phyloP scores from a whole-genome alignment of 2,888 invertebrate genomes.

The Dryadula phaetusa region DNA sequence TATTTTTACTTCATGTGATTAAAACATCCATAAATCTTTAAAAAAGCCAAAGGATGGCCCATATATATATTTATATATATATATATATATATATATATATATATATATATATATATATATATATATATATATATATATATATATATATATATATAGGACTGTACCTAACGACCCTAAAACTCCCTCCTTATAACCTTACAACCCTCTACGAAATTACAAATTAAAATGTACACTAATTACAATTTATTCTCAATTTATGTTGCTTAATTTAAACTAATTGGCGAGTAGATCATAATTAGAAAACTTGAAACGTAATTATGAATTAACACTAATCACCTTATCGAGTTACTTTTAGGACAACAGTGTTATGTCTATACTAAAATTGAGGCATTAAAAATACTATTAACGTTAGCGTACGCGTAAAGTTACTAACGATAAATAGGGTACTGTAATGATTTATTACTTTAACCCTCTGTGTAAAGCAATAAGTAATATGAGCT shows the following conservation, averaged over 20 bases:
- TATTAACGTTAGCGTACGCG: not conserved
- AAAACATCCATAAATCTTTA: too few species aligned
- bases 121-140: too few species aligned
- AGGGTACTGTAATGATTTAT: too few species aligned
- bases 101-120: too few species aligned
- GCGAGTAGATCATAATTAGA: slow-evolving; percentile 9
- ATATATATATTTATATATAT: too few species aligned
- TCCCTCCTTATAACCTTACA: not conserved
- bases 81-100: too few species aligned
- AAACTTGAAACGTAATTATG: slow-evolving; percentile 11
- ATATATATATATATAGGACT: too few species aligned
- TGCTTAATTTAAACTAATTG: slow-evolving; percentile 14
- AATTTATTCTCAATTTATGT: slow-evolving; percentile 4
- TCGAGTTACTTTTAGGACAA: slow-evolving; percentile 5
- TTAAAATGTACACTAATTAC: not conserved
- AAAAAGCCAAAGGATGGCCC: too few species aligned
- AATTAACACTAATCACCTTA: slow-evolving; percentile 11
- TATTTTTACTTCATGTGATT: too few species aligned
- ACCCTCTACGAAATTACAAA: not conserved
- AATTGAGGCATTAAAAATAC: not conserved
- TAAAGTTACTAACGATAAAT: not conserved
- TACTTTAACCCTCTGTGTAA: too few species aligned
- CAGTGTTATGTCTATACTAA: not conserved
- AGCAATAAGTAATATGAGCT: too few species aligned
- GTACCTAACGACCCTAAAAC: not conserved